These are phyloP conservation scores for Copidosoma aretas DNA, from an alignment of 2,888 invertebrate genomes.

Conservation along the genomic window DNA sequence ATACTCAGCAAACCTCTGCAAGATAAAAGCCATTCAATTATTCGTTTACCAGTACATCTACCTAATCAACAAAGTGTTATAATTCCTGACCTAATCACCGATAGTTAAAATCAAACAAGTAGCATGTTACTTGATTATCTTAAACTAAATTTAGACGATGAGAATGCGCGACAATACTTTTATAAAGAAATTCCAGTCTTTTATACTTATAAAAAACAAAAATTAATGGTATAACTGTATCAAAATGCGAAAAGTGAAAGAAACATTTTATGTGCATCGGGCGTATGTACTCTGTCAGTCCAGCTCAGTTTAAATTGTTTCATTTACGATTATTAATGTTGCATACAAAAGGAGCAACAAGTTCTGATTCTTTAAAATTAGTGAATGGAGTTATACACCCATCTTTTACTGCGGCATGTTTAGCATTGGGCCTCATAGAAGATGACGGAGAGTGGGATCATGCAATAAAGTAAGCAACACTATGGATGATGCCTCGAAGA, in stretches of 20 bases:
- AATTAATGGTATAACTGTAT: constrained; percentile 7
- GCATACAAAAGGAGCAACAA: constrained; percentile 45
- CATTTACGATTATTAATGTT: constrained; percentile 37
- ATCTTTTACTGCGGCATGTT: constrained; percentile 10
- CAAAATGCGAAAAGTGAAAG: constrained; percentile 23
- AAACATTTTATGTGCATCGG: constrained; percentile 36
- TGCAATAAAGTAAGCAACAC: constrained; percentile 29
- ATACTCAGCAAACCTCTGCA: constrained; percentile 42
- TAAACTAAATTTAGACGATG: neutral
- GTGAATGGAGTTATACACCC: neutral
- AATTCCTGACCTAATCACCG: neutral
- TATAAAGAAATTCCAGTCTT: constrained; percentile 30
- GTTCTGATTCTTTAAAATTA: constrained; percentile 45
- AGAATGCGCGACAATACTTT: neutral
- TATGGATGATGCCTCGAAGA: constrained; percentile 36
- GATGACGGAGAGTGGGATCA: constrained; percentile 34
- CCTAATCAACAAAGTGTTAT: constrained; percentile 28
- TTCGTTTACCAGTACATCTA: constrained; percentile 41
- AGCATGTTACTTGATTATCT: neutral
- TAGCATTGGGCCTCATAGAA: constrained; percentile 41
- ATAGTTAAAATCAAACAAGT: neutral
- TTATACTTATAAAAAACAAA: constrained; percentile 26
- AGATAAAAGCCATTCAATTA: constrained; percentile 11
- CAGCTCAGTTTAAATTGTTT: constrained; percentile 45
- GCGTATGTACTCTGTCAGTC: constrained; percentile 45